Base-by-base conservation (phyloP, 2,113 vertebrate genomes). In the Onychostoma macrolepis region DNA sequence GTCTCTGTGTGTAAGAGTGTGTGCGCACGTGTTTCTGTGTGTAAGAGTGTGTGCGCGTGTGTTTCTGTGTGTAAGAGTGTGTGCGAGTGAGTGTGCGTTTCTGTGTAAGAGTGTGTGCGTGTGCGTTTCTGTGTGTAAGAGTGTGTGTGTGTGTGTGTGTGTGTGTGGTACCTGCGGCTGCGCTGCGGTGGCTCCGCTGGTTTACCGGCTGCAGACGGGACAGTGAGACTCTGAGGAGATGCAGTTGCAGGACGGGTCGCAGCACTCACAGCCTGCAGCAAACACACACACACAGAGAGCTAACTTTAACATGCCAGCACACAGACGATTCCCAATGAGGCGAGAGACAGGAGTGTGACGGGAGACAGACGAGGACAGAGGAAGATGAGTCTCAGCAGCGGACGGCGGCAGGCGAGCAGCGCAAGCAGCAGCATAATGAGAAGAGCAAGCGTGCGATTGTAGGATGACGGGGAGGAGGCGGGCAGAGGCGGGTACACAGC, bases 401-500 rank as follows among this genome's bases (percentile, higher is more conserved):
- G 69, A 65, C 71, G 56, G 24, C 56, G 56, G 24, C 56, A 61
- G 53, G 53, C 87, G 63, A 82, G 86, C 69, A 85, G 86, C 58
- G 61, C 75, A 90, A 88, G 85, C 84, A 92, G 92, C 88, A 82
- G 88, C 36, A 81, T 80, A 79, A 41, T 45, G 7, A 72, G 88
- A 71, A 69, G 63, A 69, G 28, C 12, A 83, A 69, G 80, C 28
- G 41, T 83, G 43, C 63, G 63, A 69, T 50, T 9, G 91, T 38
- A 90, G 85, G 87, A 90, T 88, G 88, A 86, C 13, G 86, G 87
- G 89, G 85, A 90, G 90, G 85, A 90, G 65, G 83, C 84, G 41
- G 92, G 90, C 89, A 75, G 71, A 91, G 93, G 93, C 93, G 92
- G 93, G 94, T 87, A 96, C 95, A 93, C 96, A 97, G 96, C 97